These are phyloP conservation scores for Lemur catta DNA, from an alignment of 2,797 vertebrate species.

Conservation along the genomic window DNA sequence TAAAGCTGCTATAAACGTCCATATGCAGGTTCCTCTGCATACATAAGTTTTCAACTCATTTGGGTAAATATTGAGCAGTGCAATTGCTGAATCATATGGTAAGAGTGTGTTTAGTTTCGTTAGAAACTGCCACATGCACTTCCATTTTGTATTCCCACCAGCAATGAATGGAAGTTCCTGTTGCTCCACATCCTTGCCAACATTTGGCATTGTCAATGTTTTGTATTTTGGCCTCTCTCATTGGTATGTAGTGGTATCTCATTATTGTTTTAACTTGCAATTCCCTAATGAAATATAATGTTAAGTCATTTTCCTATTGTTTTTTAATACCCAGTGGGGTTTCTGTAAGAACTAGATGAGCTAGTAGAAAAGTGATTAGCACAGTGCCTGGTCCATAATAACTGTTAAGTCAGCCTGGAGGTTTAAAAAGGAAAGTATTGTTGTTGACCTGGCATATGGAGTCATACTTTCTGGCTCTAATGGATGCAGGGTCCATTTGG, in stretches of 20 bases:
- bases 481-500: not conserved
- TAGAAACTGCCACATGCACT: not conserved
- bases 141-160: not conserved
- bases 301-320: not conserved
- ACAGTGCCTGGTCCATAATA: not conserved
- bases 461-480: not conserved
- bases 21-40: not conserved
- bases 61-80: not conserved
- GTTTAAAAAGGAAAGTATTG: not conserved
- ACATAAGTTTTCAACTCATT: not conserved
- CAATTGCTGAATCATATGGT: no score
- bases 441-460: not conserved
- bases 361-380: not conserved
- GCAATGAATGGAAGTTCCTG: no score
- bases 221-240: not conserved
- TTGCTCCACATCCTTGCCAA: rapidly evolving
- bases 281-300: not conserved
- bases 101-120: not conserved
- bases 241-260: no score
- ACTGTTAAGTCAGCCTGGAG: not conserved
- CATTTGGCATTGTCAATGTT: not conserved
- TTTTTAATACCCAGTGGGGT: not conserved
- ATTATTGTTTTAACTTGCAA: not conserved
- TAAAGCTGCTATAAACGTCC: no score
- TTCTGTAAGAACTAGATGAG: not conserved